These are phyloP conservation scores for Venustoraphidia nigricollis DNA, from an alignment of 2,888 invertebrate genomes.

Conservation along the genomic window DNA sequence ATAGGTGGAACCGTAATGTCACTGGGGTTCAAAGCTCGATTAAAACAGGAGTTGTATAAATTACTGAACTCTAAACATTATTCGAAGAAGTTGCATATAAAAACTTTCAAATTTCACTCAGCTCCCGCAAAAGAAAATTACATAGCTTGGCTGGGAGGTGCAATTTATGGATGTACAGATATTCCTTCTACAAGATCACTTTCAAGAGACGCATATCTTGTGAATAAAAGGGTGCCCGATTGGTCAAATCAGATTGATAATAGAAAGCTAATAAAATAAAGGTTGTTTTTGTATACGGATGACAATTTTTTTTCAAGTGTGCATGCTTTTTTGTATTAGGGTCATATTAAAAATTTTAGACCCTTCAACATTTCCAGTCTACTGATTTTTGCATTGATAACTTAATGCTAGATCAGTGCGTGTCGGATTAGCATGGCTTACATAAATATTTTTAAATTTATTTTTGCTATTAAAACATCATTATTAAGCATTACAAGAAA, in stretches of 20 bases:
- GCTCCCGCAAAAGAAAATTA: conserved; percentile 70
- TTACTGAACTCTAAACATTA: conserved; percentile 48
- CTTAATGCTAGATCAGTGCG: too few species aligned
- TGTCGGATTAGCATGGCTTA: too few species aligned
- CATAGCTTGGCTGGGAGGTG: conserved; percentile 75
- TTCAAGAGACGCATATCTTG: conserved; percentile 58
- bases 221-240: conserved; percentile 57
- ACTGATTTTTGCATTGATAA: too few species aligned
- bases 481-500: too few species aligned
- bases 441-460: too few species aligned
- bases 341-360: too few species aligned
- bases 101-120: conserved; percentile 63
- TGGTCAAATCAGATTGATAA: conserved; percentile 60
- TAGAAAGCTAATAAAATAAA: conserved; percentile 9
- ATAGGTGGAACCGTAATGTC: conserved; percentile 77
- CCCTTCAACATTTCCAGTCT: too few species aligned
- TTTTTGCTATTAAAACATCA: too few species aligned
- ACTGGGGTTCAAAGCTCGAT: conserved; percentile 66
- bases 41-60: conserved; percentile 58
- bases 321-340: too few species aligned
- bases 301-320: too few species aligned
- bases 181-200: conserved; percentile 53
- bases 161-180: conserved; percentile 64
- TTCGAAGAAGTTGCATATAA: conserved; percentile 40
- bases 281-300: too few species aligned